phyloP scores from a whole-genome alignment of 1,140 invertebrate genomes.

The Branchinecta lynchi region DNA sequence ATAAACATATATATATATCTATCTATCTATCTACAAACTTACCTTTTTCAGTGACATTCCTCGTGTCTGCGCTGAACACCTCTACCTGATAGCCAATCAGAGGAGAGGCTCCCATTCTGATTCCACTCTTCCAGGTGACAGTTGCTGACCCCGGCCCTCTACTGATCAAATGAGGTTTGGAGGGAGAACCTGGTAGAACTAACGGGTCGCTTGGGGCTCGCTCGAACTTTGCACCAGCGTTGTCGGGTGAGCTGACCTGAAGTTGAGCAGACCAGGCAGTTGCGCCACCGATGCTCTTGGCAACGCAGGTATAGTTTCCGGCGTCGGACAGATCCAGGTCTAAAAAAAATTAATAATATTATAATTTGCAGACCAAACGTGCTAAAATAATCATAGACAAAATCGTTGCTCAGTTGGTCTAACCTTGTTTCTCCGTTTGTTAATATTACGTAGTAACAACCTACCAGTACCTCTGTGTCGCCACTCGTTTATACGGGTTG shows the following conservation, averaged over 20 bases:
- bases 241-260: slow-evolving; percentile 48
- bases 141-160: slow-evolving; percentile 58
- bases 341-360: slow-evolving; percentile 29
- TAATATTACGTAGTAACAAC: too few relatives aligned
- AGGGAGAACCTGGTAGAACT: slow-evolving; percentile 55
- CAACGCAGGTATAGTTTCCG: slow-evolving; percentile 64
- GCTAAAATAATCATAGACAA: too few relatives aligned
- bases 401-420: too few relatives aligned
- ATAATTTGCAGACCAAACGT: too few relatives aligned
- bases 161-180: slow-evolving; percentile 49
- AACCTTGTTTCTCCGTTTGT: too few relatives aligned
- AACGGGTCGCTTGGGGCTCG: slow-evolving; percentile 51
- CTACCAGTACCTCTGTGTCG: too few relatives aligned
- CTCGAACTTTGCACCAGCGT: slow-evolving; percentile 57
- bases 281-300: slow-evolving; percentile 56
- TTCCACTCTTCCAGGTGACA: slow-evolving; percentile 57
- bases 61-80: slow-evolving; percentile 58
- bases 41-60: background rate
- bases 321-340: slow-evolving; percentile 56
- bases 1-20: too few relatives aligned
- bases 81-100: slow-evolving; percentile 66
- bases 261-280: slow-evolving; percentile 65
- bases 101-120: slow-evolving; percentile 55
- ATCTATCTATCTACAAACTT: too few relatives aligned
- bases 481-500: too few relatives aligned